A percentile compares a stretch with the other conserved stretches of the same genome.
phyloP scores from a whole-genome alignment of 1,140 invertebrate species.

The Hypsibius dujardini region DNA sequence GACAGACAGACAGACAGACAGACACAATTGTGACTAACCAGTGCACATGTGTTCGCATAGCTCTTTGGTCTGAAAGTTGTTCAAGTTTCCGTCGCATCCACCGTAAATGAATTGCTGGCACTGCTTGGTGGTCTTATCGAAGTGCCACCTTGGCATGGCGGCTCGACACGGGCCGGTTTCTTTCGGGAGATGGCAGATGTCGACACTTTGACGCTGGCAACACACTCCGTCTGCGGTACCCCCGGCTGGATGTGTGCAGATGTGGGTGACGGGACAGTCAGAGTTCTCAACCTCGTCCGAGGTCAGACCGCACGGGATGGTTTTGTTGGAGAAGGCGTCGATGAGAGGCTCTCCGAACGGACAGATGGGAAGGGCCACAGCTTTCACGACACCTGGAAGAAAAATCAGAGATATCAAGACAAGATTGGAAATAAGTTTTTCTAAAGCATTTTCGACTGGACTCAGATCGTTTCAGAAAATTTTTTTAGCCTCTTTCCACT shows the following conservation, averaged over 20 bases:
- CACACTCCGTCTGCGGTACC: neutral
- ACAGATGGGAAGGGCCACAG: too few species aligned
- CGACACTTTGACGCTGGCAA: slow-evolving; percentile 15
- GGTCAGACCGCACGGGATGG: too few species aligned
- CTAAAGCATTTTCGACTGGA: too few species aligned
- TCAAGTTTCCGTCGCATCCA: slow-evolving; percentile 41
- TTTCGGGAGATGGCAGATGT: slow-evolving; percentile 28
- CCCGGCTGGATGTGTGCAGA: neutral
- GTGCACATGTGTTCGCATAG: slow-evolving; percentile 33
- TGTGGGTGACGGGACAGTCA: slow-evolving; percentile 49
- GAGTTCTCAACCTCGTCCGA: slow-evolving; percentile 29
- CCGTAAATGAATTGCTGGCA: slow-evolving; percentile 41
- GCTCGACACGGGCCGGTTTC: slow-evolving; percentile 31
- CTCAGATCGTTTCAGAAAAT: too few species aligned
- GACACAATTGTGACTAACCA: too few species aligned
- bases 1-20: too few species aligned
- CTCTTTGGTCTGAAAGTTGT: slow-evolving; percentile 37
- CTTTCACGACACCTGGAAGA: too few species aligned
- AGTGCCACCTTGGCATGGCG: slow-evolving; percentile 35
- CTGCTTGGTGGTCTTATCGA: slow-evolving; percentile 30
- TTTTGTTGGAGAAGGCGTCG: too few species aligned
- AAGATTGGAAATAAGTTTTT: too few species aligned
- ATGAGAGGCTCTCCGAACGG: too few species aligned
- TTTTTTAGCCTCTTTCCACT: slow-evolving; percentile 19
- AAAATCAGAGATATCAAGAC: too few species aligned